Evolutionary conservation across 2,113 vertebrate genomes (phyloP).

Genomic region (Thunnus thynnus): DNA sequence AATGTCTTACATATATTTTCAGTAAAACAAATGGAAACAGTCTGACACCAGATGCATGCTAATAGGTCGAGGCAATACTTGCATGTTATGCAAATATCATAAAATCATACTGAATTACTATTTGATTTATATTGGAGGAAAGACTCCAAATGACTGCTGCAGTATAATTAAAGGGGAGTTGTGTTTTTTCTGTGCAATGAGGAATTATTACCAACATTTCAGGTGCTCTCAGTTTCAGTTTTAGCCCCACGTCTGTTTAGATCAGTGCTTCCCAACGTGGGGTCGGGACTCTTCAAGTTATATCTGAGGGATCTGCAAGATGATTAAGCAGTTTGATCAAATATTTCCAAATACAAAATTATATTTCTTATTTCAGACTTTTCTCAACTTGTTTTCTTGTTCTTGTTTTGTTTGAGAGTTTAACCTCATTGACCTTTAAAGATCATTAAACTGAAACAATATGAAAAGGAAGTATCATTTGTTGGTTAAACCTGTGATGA

Average conservation of each 20-base stretch:
- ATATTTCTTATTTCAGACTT: too few relatives aligned
- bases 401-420: neutral
- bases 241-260: too few relatives aligned
- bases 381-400: too few relatives aligned
- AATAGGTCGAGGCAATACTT: neutral
- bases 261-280: too few relatives aligned
- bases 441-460: neutral
- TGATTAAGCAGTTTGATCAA: too few relatives aligned
- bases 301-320: too few relatives aligned
- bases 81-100: neutral
- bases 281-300: too few relatives aligned
- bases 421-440: conserved; percentile 11
- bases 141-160: neutral
- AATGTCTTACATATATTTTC: neutral
- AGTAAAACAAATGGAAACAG: neutral
- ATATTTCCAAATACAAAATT: too few relatives aligned
- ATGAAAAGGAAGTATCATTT: neutral
- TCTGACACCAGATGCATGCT: neutral
- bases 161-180: neutral
- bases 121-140: neutral
- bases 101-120: neutral
- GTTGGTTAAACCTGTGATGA: too few relatives aligned
- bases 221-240: too few relatives aligned
- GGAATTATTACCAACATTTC: too few relatives aligned
- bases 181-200: too few relatives aligned